phyloP scores from a whole-genome alignment of 2,113 vertebrate genomes.

The Nothoprocta pentlandii region DNA sequence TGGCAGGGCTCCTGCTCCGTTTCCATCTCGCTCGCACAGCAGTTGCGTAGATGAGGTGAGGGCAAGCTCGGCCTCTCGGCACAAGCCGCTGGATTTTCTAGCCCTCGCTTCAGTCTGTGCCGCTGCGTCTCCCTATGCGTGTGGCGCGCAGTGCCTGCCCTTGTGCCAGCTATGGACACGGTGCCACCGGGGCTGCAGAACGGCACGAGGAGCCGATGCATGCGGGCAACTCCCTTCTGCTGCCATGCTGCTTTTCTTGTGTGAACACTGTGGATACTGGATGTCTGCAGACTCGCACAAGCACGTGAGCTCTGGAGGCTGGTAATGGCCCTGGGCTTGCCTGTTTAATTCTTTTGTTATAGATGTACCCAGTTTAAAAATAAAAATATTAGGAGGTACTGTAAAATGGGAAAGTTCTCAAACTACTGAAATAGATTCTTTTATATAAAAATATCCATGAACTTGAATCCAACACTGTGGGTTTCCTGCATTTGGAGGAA shows the following conservation, averaged over 20 bases:
- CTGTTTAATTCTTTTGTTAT: background rate
- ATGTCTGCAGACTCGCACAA: background rate
- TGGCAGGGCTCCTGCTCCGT: rapidly evolving
- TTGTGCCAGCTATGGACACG: background rate
- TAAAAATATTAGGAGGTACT: background rate
- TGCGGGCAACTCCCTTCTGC: background rate
- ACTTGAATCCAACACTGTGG: background rate
- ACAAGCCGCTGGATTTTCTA: background rate
- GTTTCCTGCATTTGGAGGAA: background rate
- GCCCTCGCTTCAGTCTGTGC: background rate
- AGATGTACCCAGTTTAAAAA: background rate
- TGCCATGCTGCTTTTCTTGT: background rate
- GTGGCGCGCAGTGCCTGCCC: background rate
- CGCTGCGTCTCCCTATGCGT: background rate
- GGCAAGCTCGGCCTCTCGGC: background rate
- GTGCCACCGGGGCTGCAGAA: background rate
- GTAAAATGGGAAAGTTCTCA: background rate
- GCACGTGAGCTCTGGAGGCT: background rate
- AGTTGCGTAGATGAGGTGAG: background rate
- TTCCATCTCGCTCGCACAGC: background rate
- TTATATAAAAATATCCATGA: background rate
- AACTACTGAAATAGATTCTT: background rate
- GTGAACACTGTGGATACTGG: background rate
- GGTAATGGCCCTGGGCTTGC: background rate
- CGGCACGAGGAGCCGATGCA: background rate